Base-by-base conservation (phyloP, 2,888 invertebrate species). In the Erannis defoliaria region DNA sequence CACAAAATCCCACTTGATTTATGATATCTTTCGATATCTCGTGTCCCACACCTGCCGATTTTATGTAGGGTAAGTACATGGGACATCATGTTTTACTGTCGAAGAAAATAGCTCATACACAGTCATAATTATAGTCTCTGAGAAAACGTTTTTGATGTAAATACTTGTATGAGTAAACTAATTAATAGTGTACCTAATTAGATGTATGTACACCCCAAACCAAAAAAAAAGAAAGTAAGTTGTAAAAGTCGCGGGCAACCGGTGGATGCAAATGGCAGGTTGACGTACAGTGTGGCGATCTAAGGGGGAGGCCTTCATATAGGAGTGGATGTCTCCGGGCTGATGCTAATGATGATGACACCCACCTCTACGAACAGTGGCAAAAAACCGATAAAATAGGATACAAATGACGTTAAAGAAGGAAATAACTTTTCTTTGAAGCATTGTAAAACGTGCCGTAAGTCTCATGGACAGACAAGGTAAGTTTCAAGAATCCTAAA, bases 1-100 rank as follows among this genome's bases (percentile, higher is more conserved):
- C 79, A 75, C 71, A 81, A 84, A 82, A 80, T 74, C 76, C 77
- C 76, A 77, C 79, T 82, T 88, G 86, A 89, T 88, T 86, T 86
- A 88, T 85, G 81, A 81, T 79, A 77, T 73, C 67, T 71, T 70
- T 76, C 66, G 67, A 66, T 74, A 74, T 80, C 69, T 73, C 55
- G 66, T 65, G 65, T 75, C 73, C 76, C 78, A 73, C 85, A 86
- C 83, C 84, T 87, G 84, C 76, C 77, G 75, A 72, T 77, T 68
- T 73, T 75, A 76, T 73, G 73, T 66, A 63, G 64, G 66, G 66
- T n/a, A n/a, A n/a, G n/a, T 67, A 43, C 43, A 45, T 67, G 66
- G 29, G 23, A 46, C 53, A 55, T 49, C 21, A 42, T 45, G 26
- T 62, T 53, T 63, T 62, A 66, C 56, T 16, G 42, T 48, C 40